These are phyloP conservation scores for Brachionus plicatilis DNA, from an alignment of 1,140 invertebrate species.

Conservation along the genomic window DNA sequence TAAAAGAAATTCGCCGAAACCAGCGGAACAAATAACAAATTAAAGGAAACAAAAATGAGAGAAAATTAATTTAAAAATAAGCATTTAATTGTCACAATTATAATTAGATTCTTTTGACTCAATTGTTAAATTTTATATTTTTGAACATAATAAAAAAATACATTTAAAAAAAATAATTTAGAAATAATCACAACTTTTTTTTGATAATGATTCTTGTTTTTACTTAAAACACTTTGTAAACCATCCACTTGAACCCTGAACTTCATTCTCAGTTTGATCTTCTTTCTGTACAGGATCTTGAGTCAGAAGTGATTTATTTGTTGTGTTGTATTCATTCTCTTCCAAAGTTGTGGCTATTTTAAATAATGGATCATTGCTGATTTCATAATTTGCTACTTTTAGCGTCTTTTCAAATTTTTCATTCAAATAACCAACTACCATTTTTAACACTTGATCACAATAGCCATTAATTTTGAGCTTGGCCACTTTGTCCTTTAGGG, in stretches of 20 bases:
- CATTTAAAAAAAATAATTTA: not conserved
- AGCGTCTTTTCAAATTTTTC: not conserved
- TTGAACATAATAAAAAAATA: not conserved
- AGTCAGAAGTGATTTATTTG: not conserved
- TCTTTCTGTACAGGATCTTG: not conserved
- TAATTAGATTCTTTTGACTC: not conserved
- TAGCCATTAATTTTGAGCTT: constrained; percentile 19
- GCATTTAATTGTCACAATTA: not conserved
- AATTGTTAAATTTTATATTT: not conserved
- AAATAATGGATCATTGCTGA: not conserved
- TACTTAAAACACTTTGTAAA: not conserved
- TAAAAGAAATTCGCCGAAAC: no score
- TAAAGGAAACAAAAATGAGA: no score
- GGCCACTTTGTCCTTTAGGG: constrained; percentile 71
- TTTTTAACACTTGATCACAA: constrained; percentile 29
- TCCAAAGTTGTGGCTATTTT: not conserved
- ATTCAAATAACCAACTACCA: not conserved
- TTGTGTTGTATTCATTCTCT: constrained; percentile 14
- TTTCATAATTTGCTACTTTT: not conserved
- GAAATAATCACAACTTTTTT: not conserved
- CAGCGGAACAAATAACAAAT: no score
- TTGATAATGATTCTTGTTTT: not conserved
- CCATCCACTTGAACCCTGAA: not conserved
- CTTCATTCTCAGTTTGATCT: not conserved
- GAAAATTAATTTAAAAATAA: not conserved